Evolutionary conservation across 1,140 invertebrate species (phyloP).

Genomic region (Apis florea): DNA sequence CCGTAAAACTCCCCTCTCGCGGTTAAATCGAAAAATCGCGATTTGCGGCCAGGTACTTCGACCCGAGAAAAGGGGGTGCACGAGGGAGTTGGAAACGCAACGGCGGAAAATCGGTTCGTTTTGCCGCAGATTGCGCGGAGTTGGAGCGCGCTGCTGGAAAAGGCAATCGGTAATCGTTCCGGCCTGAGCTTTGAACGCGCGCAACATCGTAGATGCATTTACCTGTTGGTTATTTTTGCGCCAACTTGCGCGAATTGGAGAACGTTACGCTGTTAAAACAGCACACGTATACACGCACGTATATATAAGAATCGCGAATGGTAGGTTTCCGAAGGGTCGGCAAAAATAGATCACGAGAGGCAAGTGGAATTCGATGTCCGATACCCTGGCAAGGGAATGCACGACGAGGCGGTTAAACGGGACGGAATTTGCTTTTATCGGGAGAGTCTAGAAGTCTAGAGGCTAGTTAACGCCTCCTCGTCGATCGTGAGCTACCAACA

Average conservation of each 20-base stretch:
- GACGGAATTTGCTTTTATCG: slow-evolving; percentile 43
- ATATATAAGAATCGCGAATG: not conserved
- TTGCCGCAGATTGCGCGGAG: slow-evolving; percentile 4
- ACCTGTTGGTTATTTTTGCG: slow-evolving; percentile 30
- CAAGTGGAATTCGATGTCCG: slow-evolving; percentile 45
- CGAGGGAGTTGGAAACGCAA: not conserved
- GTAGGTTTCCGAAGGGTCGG: slow-evolving; percentile 16
- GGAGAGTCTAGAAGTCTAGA: not conserved
- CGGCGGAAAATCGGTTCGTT: slow-evolving; percentile 35
- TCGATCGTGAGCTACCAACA: not conserved
- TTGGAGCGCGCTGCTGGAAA: not conserved
- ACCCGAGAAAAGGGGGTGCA: not conserved
- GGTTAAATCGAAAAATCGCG: not conserved
- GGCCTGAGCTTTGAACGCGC: slow-evolving; percentile 13
- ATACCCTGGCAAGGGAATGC: not conserved
- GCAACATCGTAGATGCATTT: slow-evolving; percentile 31
- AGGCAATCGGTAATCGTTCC: slow-evolving; percentile 15
- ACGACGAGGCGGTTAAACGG: not conserved
- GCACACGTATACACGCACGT: not conserved
- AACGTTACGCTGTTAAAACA: slow-evolving; percentile 5
- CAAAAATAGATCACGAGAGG: slow-evolving; percentile 21
- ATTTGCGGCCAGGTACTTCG: not conserved
- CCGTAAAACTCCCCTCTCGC: not conserved
- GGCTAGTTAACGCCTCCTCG: slow-evolving; percentile 38
- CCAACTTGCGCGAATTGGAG: slow-evolving; percentile 1